A percentile compares a stretch with the other conserved stretches of the same genome.
These are phyloP conservation scores for Perdita meconis DNA, from an alignment of 2,888 invertebrate genomes.

Conservation along the genomic window DNA sequence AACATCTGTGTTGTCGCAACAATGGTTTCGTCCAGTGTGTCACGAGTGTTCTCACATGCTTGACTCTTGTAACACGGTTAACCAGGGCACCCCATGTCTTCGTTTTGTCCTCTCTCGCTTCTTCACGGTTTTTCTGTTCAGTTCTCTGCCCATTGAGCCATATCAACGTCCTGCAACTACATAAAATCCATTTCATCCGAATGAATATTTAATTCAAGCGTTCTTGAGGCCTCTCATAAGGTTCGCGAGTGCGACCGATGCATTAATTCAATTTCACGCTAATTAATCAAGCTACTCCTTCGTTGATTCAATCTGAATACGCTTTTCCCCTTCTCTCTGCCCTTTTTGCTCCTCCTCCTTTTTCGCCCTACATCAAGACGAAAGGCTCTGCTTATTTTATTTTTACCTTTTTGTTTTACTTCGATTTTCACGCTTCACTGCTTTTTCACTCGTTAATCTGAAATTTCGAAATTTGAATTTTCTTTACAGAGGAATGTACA, in stretches of 20 bases:
- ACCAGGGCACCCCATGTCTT: constrained; percentile 12
- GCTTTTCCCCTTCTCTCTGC: constrained; percentile 3
- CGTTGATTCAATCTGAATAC: constrained; percentile 62
- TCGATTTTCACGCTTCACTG: constrained; percentile 1
- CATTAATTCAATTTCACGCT: constrained; percentile 75
- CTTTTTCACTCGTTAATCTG: constrained; percentile 13
- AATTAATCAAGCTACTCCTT: constrained; percentile 71
- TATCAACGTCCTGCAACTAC: constrained; percentile 55
- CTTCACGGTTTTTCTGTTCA: background rate
- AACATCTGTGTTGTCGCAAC: constrained; percentile 83
- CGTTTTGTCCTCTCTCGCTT: constrained; percentile 7
- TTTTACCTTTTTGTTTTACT: background rate
- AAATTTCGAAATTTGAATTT: too few species aligned
- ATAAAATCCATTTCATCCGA: constrained; percentile 74
- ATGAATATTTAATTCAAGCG: constrained; percentile 75
- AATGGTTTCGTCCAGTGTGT: constrained; percentile 78
- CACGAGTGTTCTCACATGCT: constrained; percentile 72
- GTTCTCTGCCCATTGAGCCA: constrained; percentile 55
- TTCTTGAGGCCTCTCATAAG: constrained; percentile 53
- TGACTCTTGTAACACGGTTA: constrained; percentile 73
- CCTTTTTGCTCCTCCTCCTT: constrained; percentile 2
- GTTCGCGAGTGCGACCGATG: constrained; percentile 54
- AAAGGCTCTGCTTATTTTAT: constrained; percentile 12
- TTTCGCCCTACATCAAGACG: background rate
- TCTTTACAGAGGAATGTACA: background rate